Evolutionary conservation across 2,113 vertebrate species (phyloP).

Genomic region (Pavo muticus): DNA sequence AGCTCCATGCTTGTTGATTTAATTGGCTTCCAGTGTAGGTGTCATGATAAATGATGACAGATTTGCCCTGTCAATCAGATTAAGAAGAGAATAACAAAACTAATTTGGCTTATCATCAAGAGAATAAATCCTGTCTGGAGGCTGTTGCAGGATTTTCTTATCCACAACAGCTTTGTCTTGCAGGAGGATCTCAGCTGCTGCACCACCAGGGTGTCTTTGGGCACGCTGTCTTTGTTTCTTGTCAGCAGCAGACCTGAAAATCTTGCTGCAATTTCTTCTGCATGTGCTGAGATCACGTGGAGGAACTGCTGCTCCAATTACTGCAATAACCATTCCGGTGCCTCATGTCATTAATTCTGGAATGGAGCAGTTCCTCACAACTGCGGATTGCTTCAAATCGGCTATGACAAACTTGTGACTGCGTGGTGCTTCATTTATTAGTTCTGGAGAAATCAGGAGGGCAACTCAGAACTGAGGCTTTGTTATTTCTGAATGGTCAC

Average conservation of each 20-base stretch:
- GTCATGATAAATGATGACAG: background rate
- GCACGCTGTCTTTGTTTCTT: background rate
- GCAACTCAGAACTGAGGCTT: fast-evolving
- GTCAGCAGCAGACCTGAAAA: background rate
- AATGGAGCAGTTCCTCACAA: fast-evolving
- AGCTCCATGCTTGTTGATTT: background rate
- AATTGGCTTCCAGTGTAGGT: background rate
- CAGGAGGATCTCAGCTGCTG: background rate
- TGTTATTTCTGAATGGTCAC: background rate
- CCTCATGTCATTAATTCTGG: too few relatives aligned
- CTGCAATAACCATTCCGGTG: background rate
- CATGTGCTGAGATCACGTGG: background rate
- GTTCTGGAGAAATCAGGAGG: background rate
- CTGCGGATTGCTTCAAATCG: background rate
- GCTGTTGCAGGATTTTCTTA: background rate
- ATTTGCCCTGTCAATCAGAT: slow-evolving; percentile 5
- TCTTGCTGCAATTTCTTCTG: background rate
- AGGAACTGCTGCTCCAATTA: background rate
- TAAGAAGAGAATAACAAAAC: slow-evolving; percentile 1
- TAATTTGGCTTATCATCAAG: slow-evolving; percentile 24
- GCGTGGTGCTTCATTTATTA: background rate
- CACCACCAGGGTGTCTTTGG: background rate
- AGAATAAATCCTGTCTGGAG: slow-evolving; percentile 15
- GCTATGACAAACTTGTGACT: fast-evolving
- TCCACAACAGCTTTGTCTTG: background rate